Conservation (phyloP, 2,888 invertebrate genomes). For the Spodoptera exigua region DNA sequence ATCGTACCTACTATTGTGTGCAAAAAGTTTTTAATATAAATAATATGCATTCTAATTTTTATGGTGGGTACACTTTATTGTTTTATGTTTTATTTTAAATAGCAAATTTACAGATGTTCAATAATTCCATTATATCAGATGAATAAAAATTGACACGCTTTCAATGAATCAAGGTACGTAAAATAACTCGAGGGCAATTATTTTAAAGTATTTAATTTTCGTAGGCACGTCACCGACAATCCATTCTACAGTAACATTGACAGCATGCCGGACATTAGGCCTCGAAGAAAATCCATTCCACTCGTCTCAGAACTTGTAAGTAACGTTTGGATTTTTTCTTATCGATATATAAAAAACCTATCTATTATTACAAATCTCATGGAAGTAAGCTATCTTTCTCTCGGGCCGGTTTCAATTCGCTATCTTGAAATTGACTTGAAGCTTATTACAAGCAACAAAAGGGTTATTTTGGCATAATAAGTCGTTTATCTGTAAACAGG, state of each 20-base stretch:
- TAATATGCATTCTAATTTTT: too few species aligned
- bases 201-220: conserved; percentile 17
- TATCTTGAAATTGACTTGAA: conserved; percentile 63
- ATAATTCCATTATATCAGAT: too few species aligned
- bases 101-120: too few species aligned
- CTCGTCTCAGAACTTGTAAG: conserved; percentile 99
- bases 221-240: conserved; percentile 97
- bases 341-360: conserved; percentile 22
- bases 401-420: conserved; percentile 81
- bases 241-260: conserved; percentile 99
- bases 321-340: conserved; percentile 69
- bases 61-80: too few species aligned
- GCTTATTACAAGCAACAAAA: conserved; percentile 38
- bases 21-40: too few species aligned
- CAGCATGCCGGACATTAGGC: conserved; percentile 99
- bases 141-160: background rate
- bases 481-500: conserved; percentile 51
- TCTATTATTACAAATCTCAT: conserved; percentile 71
- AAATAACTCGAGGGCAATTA: background rate
- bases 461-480: conserved; percentile 47
- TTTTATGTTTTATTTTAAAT: too few species aligned
- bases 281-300: conserved; percentile 98
- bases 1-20: too few species aligned
- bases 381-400: conserved; percentile 76
- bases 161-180: conserved; percentile 2